Evolutionary conservation across 2,113 vertebrate genomes (phyloP).

Genomic region (Bostrychus sinensis): DNA sequence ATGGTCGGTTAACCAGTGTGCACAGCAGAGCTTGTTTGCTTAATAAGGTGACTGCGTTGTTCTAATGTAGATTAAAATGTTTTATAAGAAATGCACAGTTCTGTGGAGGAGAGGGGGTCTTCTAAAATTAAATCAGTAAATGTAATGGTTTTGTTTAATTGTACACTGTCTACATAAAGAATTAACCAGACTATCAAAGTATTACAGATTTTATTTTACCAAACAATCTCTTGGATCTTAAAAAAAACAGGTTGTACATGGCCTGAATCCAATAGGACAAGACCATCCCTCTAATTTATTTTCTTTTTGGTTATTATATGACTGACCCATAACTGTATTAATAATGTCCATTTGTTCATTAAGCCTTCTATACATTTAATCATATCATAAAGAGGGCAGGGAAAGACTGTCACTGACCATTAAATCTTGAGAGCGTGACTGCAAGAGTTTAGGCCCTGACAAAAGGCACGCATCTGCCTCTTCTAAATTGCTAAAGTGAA

Average conservation of each 20-base stretch:
- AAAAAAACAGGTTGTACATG: constrained; percentile 69
- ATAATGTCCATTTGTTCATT: not conserved
- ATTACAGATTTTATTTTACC: constrained; percentile 68
- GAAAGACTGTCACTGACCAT: constrained; percentile 14
- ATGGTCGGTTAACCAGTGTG: too few relatives aligned
- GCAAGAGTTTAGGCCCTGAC: constrained; percentile 8
- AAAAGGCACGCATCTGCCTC: constrained; percentile 39
- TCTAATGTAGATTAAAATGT: too few relatives aligned
- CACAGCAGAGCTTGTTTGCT: too few relatives aligned
- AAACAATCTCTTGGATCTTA: constrained; percentile 70
- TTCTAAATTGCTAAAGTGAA: constrained; percentile 61
- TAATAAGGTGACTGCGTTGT: too few relatives aligned
- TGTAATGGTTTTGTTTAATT: too few relatives aligned
- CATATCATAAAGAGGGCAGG: constrained; percentile 9
- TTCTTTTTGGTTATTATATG: constrained; percentile 51
- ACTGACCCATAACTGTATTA: constrained; percentile 34
- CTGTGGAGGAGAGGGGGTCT: too few relatives aligned
- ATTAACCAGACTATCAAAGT: constrained; percentile 67
- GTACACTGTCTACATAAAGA: constrained; percentile 61
- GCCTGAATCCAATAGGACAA: constrained; percentile 69
- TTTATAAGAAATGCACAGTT: too few relatives aligned
- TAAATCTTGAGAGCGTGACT: constrained; percentile 15
- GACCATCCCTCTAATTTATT: constrained; percentile 38
- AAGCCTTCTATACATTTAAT: not conserved
- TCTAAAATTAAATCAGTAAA: constrained; percentile 14